A percentile compares a stretch with the other conserved stretches of the same genome.
phyloP scores from a whole-genome alignment of 2,113 vertebrate genomes.

The Leptodactylus fuscus region DNA sequence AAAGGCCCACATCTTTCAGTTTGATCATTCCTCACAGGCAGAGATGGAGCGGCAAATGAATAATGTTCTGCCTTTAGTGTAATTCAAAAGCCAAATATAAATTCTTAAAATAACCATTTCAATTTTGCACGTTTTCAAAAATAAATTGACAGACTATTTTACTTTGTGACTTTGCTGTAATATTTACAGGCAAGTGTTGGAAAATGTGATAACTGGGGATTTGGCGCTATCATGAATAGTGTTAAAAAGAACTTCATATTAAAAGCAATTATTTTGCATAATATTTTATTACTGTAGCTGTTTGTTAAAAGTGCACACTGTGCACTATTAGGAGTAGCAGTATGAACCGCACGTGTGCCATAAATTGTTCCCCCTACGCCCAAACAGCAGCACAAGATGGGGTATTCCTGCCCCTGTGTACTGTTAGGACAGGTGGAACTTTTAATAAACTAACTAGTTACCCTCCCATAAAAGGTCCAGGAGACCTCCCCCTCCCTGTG shows the following conservation, averaged over 20 bases:
- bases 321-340: too few relatives aligned
- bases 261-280: neutral
- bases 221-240: neutral
- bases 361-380: too few relatives aligned
- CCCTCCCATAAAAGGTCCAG: too few relatives aligned
- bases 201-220: neutral
- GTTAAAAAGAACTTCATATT: neutral
- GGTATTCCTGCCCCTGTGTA: too few relatives aligned
- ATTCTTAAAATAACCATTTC: constrained; percentile 11
- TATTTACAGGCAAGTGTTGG: neutral
- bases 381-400: too few relatives aligned
- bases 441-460: too few relatives aligned
- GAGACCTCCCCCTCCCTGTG: too few relatives aligned
- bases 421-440: too few relatives aligned
- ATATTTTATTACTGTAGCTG: neutral
- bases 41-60: neutral
- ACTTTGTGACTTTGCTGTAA: neutral
- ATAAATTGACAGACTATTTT: constrained; percentile 26
- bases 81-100: constrained; percentile 22
- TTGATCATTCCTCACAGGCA: constrained; percentile 24
- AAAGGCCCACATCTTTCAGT: constrained; percentile 27
- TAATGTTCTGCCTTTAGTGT: constrained; percentile 18
- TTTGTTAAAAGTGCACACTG: too few relatives aligned
- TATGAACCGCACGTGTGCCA: too few relatives aligned
- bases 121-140: constrained; percentile 16